Conservation (phyloP, 2,888 invertebrate genomes). For the Tanytarsus gracilentus region DNA sequence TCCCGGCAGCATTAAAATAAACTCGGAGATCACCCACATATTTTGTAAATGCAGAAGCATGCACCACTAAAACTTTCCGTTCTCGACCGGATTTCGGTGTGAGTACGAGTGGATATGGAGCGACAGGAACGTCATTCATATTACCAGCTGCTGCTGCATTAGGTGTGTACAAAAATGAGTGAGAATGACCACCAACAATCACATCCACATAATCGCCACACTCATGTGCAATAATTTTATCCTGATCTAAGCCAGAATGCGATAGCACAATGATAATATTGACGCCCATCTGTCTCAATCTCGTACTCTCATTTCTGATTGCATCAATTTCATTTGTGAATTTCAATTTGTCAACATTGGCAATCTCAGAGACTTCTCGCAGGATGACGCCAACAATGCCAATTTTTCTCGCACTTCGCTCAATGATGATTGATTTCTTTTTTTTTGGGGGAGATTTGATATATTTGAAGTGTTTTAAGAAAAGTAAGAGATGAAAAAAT, state of each 20-base stretch:
- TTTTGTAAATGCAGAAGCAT: constrained; percentile 61
- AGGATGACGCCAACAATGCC: constrained; percentile 73
- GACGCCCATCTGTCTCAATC: constrained; percentile 52
- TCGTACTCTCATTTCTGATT: constrained; percentile 56
- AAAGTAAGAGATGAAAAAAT: no score
- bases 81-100: constrained; percentile 43
- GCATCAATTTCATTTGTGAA: constrained; percentile 61
- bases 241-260: constrained; percentile 67
- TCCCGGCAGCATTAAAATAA: constrained; percentile 57
- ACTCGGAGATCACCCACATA: constrained; percentile 72
- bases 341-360: constrained; percentile 55
- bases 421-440: constrained; percentile 55
- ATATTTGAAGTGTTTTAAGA: no score
- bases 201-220: constrained; percentile 63
- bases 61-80: constrained; percentile 51
- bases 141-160: constrained; percentile 51
- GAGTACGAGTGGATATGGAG: constrained; percentile 63
- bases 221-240: constrained; percentile 54
- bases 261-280: constrained; percentile 74
- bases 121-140: constrained; percentile 48
- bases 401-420: constrained; percentile 54
- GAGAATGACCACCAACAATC: constrained; percentile 76
- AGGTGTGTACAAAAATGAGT: constrained; percentile 64
- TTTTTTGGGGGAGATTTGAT: no score
- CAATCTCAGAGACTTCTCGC: constrained; percentile 55